Evolutionary conservation across 2,888 invertebrate species (phyloP).

Genomic region (Aporophyla lueneburgensis): DNA sequence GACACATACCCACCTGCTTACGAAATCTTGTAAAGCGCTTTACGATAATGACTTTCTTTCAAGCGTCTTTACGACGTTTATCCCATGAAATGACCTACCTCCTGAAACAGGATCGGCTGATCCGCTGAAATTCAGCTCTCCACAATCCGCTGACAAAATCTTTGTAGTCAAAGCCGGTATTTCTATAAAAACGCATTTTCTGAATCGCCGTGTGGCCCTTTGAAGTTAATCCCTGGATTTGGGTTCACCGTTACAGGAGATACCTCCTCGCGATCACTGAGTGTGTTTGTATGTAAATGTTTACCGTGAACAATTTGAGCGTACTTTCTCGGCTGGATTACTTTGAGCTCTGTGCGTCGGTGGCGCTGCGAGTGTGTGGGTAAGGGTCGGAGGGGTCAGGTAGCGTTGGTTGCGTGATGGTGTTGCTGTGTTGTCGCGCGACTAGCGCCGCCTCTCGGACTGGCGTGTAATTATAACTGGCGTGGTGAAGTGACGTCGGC

Average conservation of each 20-base stretch:
- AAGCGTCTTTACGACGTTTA: constrained; percentile 65
- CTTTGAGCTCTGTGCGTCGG: constrained; percentile 65
- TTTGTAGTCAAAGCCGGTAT: constrained; percentile 85
- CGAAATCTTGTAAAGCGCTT: constrained; percentile 70
- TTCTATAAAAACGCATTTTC: constrained; percentile 89
- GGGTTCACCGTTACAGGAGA: constrained; percentile 75
- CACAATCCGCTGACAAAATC: constrained; percentile 84
- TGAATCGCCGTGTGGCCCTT: constrained; percentile 83
- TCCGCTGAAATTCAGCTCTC: constrained; percentile 77
- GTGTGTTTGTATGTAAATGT: constrained; percentile 77
- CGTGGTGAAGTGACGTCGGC: constrained; percentile 70
- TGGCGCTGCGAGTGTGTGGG: constrained; percentile 39
- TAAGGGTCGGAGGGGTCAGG: constrained; percentile 65
- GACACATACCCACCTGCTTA: constrained; percentile 57
- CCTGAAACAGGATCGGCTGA: constrained; percentile 80
- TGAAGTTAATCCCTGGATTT: constrained; percentile 89
- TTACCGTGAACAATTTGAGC: constrained; percentile 77
- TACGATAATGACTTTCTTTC: constrained; percentile 70
- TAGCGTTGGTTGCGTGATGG: constrained; percentile 63
- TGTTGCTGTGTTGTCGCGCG: constrained; percentile 64
- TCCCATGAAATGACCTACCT: constrained; percentile 77
- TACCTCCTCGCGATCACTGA: constrained; percentile 69
- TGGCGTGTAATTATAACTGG: constrained; percentile 76
- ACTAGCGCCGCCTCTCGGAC: constrained; percentile 74
- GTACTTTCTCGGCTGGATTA: constrained; percentile 71